These are phyloP conservation scores for Liopterus haemorrhoidalis DNA, from an alignment of 2,888 invertebrate genomes.

Conservation along the genomic window DNA sequence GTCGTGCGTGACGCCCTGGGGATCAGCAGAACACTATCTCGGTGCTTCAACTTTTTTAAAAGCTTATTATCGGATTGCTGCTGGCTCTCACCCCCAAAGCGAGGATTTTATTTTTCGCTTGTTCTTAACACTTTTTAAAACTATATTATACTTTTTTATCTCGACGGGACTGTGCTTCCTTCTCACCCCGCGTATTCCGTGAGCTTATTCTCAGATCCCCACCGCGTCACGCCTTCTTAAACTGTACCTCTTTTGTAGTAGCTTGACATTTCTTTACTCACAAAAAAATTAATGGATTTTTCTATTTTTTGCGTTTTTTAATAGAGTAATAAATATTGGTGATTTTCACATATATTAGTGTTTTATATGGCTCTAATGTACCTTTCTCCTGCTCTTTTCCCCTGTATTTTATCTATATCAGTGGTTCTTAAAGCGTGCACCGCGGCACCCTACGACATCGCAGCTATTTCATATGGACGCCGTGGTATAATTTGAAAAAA, in stretches of 20 bases:
- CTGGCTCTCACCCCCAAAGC: slow-evolving; percentile 8
- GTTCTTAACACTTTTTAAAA: slow-evolving; percentile 46
- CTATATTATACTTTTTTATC: slow-evolving; percentile 43
- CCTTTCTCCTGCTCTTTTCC: too few species aligned
- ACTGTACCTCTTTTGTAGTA: slow-evolving; percentile 26
- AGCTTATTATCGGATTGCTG: slow-evolving; percentile 45
- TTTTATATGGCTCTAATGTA: slow-evolving; percentile 9
- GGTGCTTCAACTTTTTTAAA: slow-evolving; percentile 45
- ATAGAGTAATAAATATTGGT: slow-evolving; percentile 12
- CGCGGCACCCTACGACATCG: too few species aligned
- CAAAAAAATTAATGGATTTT: too few species aligned
- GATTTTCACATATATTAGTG: slow-evolving; percentile 19
- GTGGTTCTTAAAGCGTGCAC: too few species aligned
- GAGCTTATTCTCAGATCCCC: slow-evolving; percentile 13
- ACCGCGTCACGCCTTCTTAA: slow-evolving; percentile 18
- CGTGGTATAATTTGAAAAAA: too few species aligned
- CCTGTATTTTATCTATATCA: too few species aligned
- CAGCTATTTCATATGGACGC: too few species aligned
- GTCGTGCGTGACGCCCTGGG: slow-evolving; percentile 32
- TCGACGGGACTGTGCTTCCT: slow-evolving; percentile 26
- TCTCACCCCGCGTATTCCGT: neutral
- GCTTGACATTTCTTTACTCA: slow-evolving; percentile 20
- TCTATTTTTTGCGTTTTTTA: too few species aligned
- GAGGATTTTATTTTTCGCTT: slow-evolving; percentile 40
- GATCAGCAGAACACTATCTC: slow-evolving; percentile 44